A percentile compares a stretch with the other conserved stretches of the same genome.
Evolutionary conservation across 2,113 vertebrate species (phyloP).

Genomic region (Catagonus wagneri): DNA sequence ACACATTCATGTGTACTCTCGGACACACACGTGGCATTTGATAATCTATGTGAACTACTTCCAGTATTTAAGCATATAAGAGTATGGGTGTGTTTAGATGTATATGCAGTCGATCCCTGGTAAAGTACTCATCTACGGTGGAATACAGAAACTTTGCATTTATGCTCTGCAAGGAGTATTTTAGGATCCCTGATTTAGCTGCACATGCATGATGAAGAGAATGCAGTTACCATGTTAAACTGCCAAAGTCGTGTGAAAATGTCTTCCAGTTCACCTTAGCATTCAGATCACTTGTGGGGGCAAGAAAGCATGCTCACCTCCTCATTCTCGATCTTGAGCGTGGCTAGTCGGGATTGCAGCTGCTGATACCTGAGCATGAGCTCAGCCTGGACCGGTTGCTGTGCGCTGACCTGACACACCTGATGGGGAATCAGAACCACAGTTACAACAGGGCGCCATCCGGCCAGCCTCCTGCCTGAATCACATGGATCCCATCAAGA

Average conservation of each 20-base stretch:
- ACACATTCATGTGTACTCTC: not conserved
- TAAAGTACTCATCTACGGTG: not conserved
- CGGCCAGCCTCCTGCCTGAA: not conserved
- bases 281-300: not conserved
- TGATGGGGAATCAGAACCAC: constrained; percentile 82
- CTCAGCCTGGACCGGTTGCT: constrained; percentile 96
- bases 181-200: not conserved
- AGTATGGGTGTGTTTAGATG: not conserved
- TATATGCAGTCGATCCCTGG: not conserved
- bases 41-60: not conserved
- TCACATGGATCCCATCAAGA: not conserved
- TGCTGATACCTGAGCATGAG: constrained; percentile 97
- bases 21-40: not conserved
- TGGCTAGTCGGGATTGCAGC: constrained; percentile 96
- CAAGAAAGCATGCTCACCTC: constrained; percentile 90
- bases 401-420: constrained; percentile 97
- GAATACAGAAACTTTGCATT: not conserved
- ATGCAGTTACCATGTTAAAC: not conserved
- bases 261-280: not conserved
- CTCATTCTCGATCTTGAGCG: constrained; percentile 98
- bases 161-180: not conserved
- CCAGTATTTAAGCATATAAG: not conserved
- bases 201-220: not conserved
- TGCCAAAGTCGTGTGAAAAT: not conserved
- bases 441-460: not conserved